Evolutionary conservation across 1,140 invertebrate species (phyloP).

Genomic region (Cydia fagiglandana): DNA sequence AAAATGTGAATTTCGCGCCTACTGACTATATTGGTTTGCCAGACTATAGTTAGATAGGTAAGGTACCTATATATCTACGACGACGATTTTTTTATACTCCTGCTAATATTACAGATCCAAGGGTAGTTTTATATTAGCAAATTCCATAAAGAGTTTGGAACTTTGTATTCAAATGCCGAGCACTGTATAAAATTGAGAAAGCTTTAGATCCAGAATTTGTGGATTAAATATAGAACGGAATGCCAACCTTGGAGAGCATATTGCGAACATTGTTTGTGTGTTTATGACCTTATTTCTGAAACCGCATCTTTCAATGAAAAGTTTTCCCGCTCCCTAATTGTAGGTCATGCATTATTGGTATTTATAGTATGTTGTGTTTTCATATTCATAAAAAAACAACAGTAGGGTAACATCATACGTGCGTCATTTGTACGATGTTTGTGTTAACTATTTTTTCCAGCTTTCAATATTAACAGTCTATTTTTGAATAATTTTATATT

Average conservation of each 20-base stretch:
- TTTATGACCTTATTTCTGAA: conserved; percentile 14
- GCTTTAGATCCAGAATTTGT: background rate
- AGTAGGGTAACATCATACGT: background rate
- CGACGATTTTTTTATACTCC: no score
- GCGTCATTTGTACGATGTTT: no score
- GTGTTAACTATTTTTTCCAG: no score
- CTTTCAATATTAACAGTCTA: no score
- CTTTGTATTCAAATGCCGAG: background rate
- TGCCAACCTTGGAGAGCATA: background rate
- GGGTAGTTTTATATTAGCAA: no score
- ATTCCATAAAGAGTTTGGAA: no score
- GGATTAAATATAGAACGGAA: conserved; percentile 15
- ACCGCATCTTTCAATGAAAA: background rate
- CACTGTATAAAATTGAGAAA: background rate
- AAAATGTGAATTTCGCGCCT: no score
- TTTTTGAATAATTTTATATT: no score
- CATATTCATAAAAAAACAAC: background rate
- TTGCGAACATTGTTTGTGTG: background rate
- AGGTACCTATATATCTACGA: no score
- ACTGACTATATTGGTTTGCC: no score
- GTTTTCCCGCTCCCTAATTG: background rate
- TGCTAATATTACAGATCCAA: no score
- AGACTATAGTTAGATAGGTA: no score
- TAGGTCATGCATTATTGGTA: background rate
- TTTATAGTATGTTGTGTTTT: background rate